Evolutionary conservation across 2,888 invertebrate genomes (phyloP).

Genomic region (Ellobium chinense): DNA sequence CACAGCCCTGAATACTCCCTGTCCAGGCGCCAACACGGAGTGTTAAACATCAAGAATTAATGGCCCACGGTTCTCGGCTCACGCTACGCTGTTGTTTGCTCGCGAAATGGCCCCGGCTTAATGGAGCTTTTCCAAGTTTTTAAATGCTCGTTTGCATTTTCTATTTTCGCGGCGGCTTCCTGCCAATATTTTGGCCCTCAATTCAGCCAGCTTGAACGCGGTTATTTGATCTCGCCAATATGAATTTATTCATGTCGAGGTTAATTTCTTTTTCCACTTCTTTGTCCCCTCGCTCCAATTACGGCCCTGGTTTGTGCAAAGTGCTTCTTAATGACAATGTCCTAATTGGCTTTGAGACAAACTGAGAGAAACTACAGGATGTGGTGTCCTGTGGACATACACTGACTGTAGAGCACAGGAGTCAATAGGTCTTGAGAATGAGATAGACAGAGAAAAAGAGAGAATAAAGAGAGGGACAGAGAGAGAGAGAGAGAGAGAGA

Average conservation of each 20-base stretch:
- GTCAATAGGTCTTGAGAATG: no score
- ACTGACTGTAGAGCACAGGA: no score
- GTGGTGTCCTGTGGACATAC: no score
- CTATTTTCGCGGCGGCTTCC: not conserved
- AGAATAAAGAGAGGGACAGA: constrained; percentile 11
- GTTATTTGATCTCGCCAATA: not conserved
- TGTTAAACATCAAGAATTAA: not conserved
- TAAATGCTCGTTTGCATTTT: not conserved
- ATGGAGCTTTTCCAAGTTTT: not conserved
- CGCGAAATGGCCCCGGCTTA: not conserved
- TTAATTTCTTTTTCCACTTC: no score
- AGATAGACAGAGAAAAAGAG: not conserved
- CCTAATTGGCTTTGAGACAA: no score
- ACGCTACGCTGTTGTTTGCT: not conserved
- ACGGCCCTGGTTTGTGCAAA: no score
- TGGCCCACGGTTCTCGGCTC: no score
- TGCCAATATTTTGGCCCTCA: not conserved
- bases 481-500: constrained; percentile 21
- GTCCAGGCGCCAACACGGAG: not conserved
- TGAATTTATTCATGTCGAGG: not conserved
- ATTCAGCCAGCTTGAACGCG: not conserved
- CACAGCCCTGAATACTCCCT: not conserved
- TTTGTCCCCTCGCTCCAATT: no score
- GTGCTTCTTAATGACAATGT: no score
- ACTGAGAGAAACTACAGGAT: no score